Evolutionary conservation across 2,888 invertebrate species (phyloP).

Genomic region (Notocelia uddmanniana): DNA sequence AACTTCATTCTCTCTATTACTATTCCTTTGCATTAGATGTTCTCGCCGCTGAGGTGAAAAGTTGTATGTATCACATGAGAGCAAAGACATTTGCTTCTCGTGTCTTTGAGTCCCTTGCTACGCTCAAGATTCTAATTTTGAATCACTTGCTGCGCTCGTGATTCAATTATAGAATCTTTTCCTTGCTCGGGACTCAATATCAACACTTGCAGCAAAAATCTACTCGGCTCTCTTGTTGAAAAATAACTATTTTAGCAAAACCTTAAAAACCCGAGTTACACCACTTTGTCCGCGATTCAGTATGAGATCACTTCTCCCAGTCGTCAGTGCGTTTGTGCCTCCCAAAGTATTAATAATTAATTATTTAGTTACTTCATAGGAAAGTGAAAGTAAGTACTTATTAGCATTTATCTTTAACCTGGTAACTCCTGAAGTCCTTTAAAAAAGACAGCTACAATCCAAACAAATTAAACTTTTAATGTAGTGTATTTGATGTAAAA

Average conservation of each 20-base stretch:
- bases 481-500: background rate
- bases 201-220: too few relatives aligned
- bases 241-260: background rate
- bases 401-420: background rate
- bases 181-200: too few relatives aligned
- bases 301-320: conserved; percentile 8
- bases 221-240: too few relatives aligned
- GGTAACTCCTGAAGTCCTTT: background rate
- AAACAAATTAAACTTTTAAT: background rate
- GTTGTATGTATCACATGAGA: too few relatives aligned
- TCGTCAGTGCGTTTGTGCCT: background rate
- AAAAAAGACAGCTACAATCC: background rate
- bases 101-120: too few relatives aligned
- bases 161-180: too few relatives aligned
- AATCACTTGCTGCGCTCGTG: too few relatives aligned
- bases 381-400: conserved; percentile 19
- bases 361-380: background rate
- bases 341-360: conserved; percentile 25
- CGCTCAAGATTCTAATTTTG: too few relatives aligned
- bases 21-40: too few relatives aligned
- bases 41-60: too few relatives aligned
- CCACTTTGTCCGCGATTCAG: conserved; percentile 10
- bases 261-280: conserved; percentile 22
- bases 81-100: too few relatives aligned
- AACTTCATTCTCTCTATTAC: too few relatives aligned